Percentiles rank a stretch among this genome's conserved stretches.
Conservation (phyloP, 2,797 vertebrate genomes). For the Eospalax fontanierii region DNA sequence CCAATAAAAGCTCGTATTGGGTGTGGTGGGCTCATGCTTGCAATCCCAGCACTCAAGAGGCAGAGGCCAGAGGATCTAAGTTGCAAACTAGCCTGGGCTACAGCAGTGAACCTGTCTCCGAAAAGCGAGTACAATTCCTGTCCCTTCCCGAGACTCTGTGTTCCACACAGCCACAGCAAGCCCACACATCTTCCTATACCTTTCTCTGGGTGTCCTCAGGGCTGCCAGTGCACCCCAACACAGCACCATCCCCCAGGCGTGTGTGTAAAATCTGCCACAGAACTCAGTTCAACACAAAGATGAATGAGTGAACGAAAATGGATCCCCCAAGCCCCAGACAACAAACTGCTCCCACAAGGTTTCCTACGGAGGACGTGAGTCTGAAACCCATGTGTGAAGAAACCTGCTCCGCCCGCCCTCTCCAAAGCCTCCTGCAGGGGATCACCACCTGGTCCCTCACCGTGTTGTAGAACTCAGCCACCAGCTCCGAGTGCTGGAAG, state of each 20-base stretch:
- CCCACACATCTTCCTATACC: neutral
- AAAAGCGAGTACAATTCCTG: no score
- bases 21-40: neutral
- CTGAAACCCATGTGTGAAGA: neutral
- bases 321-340: neutral
- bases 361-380: neutral
- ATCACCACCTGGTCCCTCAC: conserved; percentile 86
- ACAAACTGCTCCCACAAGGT: neutral
- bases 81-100: neutral
- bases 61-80: neutral
- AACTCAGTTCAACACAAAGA: neutral
- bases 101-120: neutral
- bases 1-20: neutral
- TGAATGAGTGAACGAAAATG: neutral
- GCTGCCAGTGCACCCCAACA: neutral
- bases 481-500: conserved; percentile 93
- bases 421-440: neutral
- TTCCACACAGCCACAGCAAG: neutral
- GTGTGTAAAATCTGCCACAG: neutral
- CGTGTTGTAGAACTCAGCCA: conserved; percentile 98
- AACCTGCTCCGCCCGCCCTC: neutral
- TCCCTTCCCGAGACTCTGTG: neutral
- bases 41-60: neutral
- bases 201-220: neutral
- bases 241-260: neutral